Evolutionary conservation across 2,113 vertebrate genomes (phyloP), one percentile per base, ranked within the genome.

Genomic region (Casuarius casuarius): DNA sequence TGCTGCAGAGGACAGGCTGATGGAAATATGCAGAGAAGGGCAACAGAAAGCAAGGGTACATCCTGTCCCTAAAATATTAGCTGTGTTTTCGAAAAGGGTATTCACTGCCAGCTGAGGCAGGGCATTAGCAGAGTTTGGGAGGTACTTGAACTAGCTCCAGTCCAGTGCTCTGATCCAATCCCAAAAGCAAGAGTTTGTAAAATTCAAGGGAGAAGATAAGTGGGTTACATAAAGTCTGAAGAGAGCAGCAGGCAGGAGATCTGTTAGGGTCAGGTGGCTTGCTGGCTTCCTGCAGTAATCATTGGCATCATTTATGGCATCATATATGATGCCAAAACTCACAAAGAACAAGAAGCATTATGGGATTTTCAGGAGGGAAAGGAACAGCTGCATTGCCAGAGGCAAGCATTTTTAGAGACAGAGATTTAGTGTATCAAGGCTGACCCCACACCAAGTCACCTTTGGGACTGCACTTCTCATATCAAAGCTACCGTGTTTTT

Each of bases 401-500:
- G 46, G 59, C n/a, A 54, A 84, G 71, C 19, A 26, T 44, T 90
- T 76, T 62, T 68, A 44, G 52, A 42, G 20, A 42, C 15, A 8
- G 18, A 28, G 61, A 35, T 58, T 87, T 80, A 59, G 92, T 28
- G 20, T 54, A 52, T 28, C 22, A 61, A 51, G 58, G 63, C 56
- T 71, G 75, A 38, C 48, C 13, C 16, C 75, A 49, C 31, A 38
- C 76, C 68, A 52, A 73, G 31, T 86, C 38, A 80, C 40, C 48
- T 31, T 77, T 89, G 44, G 42, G 67, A 59, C 31, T 73, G 12
- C 33, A 19, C 42, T 76, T 89, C 71, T 73, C 51, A 9, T 59
- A 70, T 75, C 54, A 89, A 80, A 81, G n/a, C 49, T 84, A n/a
- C 65, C 73, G 26, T 88, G 44, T 42, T 96, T 92, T 86, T 70